Percentiles rank a stretch among this genome's conserved stretches.
phyloP scores from a whole-genome alignment of 2,113 vertebrate species.

The Lichenostomus cassidix region DNA sequence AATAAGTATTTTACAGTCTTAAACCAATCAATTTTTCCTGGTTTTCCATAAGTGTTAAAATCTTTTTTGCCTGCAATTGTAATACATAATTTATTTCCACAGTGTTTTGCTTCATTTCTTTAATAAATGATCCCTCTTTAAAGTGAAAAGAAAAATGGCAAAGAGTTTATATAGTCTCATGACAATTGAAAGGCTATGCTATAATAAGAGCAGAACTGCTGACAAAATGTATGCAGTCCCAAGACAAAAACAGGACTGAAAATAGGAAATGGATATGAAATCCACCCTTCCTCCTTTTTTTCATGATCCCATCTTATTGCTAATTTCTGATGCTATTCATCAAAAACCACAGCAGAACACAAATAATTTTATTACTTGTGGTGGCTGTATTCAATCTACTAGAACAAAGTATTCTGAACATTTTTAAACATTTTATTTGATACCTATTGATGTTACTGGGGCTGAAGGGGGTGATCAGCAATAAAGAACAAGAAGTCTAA shows the following conservation, averaged over 20 bases:
- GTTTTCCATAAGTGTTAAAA: background rate
- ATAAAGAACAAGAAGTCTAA: background rate
- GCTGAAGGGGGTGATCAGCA: accelerated
- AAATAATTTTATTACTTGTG: background rate
- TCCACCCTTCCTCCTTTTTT: background rate
- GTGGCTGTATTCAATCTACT: background rate
- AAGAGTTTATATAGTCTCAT: background rate
- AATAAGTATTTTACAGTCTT: background rate
- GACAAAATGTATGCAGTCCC: background rate
- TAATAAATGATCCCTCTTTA: background rate
- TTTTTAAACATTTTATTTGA: background rate
- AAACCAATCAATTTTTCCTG: background rate
- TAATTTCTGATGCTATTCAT: background rate
- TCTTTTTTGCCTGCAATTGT: background rate
- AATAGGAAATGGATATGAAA: background rate
- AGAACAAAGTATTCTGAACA: background rate
- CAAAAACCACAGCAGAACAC: background rate
- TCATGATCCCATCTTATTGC: background rate
- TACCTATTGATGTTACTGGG: background rate
- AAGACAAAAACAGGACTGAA: background rate
- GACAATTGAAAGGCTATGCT: background rate
- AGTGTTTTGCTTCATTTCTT: background rate
- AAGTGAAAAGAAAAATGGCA: background rate
- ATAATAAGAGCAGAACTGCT: background rate
- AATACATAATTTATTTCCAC: background rate